A percentile compares a stretch with the other conserved stretches of the same genome.
phyloP scores from a whole-genome alignment of 2,888 invertebrate species.

The Phalangium opilio region DNA sequence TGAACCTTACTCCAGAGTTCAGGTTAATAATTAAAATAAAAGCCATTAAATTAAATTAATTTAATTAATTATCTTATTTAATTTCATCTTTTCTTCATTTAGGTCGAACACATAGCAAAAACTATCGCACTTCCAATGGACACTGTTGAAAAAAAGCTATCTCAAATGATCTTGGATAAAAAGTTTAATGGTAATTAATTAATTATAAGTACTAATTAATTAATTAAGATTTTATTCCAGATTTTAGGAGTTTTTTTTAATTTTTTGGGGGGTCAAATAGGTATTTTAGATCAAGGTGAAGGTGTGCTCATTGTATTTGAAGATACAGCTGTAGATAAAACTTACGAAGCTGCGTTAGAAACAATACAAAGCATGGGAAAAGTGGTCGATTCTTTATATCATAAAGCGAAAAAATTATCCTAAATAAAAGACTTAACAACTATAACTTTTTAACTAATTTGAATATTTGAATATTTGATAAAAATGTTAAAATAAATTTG shows the following conservation, averaged over 20 bases:
- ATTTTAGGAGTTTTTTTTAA: too few relatives aligned
- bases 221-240: neutral
- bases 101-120: too few relatives aligned
- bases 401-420: constrained; percentile 96
- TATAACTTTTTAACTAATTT: too few relatives aligned
- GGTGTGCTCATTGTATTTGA: constrained; percentile 97
- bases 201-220: neutral
- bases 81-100: constrained; percentile 24
- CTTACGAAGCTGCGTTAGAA: constrained; percentile 91
- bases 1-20: constrained; percentile 94
- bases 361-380: constrained; percentile 99
- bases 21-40: constrained; percentile 45
- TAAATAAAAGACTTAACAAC: constrained; percentile 34
- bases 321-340: constrained; percentile 82
- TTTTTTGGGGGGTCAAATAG: too few relatives aligned
- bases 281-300: constrained; percentile 95
- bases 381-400: constrained; percentile 97
- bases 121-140: constrained; percentile 30
- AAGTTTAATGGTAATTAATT: constrained; percentile 48
- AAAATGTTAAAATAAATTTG: too few relatives aligned
- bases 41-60: too few relatives aligned
- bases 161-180: constrained; percentile 99
- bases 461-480: too few relatives aligned
- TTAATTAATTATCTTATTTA: too few relatives aligned
- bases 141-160: constrained; percentile 93